Evolutionary conservation across 2,888 invertebrate species (phyloP).

Genomic region (Temnothorax rugatulus): DNA sequence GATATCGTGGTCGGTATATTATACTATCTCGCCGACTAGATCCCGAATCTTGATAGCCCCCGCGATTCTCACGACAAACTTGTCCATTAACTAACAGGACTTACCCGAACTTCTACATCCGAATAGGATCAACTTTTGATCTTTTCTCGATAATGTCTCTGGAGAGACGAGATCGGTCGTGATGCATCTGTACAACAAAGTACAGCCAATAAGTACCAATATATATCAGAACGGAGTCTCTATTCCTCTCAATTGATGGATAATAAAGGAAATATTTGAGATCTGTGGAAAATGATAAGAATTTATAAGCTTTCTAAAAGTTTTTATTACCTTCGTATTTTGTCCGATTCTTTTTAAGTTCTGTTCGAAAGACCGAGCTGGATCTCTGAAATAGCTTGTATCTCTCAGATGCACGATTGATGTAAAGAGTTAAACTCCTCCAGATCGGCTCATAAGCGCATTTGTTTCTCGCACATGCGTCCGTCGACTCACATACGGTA

Average conservation of each 20-base stretch:
- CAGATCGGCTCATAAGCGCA: constrained; percentile 9
- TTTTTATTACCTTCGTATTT: background rate
- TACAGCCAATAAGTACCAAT: background rate
- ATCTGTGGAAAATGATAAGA: background rate
- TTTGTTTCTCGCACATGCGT: constrained; percentile 13
- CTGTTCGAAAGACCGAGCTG: background rate
- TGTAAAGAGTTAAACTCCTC: constrained; percentile 1
- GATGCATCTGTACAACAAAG: background rate
- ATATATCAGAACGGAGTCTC: background rate
- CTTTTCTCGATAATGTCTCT: constrained; percentile 35
- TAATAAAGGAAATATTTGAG: constrained; percentile 6
- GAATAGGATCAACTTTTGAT: constrained; percentile 5
- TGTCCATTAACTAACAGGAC: constrained; percentile 66
- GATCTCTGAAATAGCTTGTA: background rate
- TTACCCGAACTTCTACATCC: constrained; percentile 12
- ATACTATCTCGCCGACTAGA: constrained; percentile 39
- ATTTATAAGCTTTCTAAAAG: constrained; percentile 1
- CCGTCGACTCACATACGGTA: background rate
- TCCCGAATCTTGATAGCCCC: constrained; percentile 43
- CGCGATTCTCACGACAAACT: constrained; percentile 69
- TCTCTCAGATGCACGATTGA: constrained; percentile 3
- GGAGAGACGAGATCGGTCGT: constrained; percentile 27
- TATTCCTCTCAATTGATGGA: background rate
- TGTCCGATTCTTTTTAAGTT: background rate
- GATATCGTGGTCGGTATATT: constrained; percentile 22